Conservation (phyloP, 1,140 invertebrate species). For the Caligus rogercresseyi region DNA sequence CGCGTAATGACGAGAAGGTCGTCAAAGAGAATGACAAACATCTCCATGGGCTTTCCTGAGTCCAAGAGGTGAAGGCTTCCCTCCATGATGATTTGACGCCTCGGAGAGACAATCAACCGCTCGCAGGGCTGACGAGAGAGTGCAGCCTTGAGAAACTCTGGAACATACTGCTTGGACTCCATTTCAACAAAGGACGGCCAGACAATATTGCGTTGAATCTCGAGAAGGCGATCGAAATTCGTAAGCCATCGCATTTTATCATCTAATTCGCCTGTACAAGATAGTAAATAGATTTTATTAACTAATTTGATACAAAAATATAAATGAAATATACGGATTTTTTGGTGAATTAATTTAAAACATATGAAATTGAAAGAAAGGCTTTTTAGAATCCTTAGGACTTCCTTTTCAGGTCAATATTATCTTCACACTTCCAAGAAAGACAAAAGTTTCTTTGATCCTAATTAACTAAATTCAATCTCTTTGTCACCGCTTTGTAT, state of each 20-base stretch:
- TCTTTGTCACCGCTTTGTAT: too few species aligned
- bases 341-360: not conserved
- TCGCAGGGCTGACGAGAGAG: constrained; percentile 48
- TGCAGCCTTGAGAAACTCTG: constrained; percentile 36
- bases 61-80: constrained; percentile 40
- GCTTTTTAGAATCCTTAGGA: too few species aligned
- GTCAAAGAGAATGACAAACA: constrained; percentile 48
- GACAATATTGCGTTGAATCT: constrained; percentile 45
- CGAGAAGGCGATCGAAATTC: constrained; percentile 48
- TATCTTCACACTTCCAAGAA: too few species aligned
- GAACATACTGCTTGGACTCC: constrained; percentile 44
- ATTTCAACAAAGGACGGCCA: constrained; percentile 47
- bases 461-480: too few species aligned
- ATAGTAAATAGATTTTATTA: constrained; percentile 9
- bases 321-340: not conserved
- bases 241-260: constrained; percentile 54
- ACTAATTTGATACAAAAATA: not conserved
- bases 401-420: too few species aligned
- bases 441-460: too few species aligned
- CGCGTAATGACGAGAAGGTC: constrained; percentile 49
- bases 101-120: constrained; percentile 41
- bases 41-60: constrained; percentile 38
- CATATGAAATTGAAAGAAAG: not conserved
- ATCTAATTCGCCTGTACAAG: constrained; percentile 41
- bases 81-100: constrained; percentile 42